Evolutionary conservation across 1,140 invertebrate genomes (phyloP).

Genomic region (Coenobita brevimanus): DNA sequence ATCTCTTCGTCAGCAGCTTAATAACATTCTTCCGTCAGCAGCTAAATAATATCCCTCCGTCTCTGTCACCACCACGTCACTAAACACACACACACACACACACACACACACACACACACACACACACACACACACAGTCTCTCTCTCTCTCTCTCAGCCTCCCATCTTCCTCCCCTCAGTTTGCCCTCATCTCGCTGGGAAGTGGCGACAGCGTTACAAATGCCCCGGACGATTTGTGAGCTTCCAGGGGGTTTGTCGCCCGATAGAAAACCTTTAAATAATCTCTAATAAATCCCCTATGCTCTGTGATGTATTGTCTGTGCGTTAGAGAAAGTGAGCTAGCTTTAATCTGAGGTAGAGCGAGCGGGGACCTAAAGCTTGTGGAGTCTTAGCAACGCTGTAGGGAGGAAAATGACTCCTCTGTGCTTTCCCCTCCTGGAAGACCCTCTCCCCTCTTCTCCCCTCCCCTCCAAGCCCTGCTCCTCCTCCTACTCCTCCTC

Average conservation of each 20-base stretch:
- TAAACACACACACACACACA: too few relatives aligned
- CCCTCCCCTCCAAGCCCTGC: conserved; percentile 10
- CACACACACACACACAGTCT: background rate
- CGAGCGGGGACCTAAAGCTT: too few relatives aligned
- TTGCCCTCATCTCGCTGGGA: conserved; percentile 46
- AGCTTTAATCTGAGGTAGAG: too few relatives aligned
- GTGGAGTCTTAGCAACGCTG: conserved; percentile 41
- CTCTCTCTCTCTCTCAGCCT: background rate
- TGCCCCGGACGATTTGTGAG: background rate
- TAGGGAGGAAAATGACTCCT: conserved; percentile 44
- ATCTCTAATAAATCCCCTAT: background rate
- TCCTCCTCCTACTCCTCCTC: conserved; percentile 38
- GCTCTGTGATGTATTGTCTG: too few relatives aligned
- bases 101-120: too few relatives aligned
- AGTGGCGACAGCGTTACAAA: conserved; percentile 49
- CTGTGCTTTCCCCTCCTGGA: conserved; percentile 25
- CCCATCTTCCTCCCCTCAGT: conserved; percentile 17
- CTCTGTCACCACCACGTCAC: too few relatives aligned
- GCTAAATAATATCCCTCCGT: too few relatives aligned
- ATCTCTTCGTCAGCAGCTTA: too few relatives aligned
- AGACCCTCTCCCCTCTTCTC: background rate
- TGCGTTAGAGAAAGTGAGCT: too few relatives aligned
- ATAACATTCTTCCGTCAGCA: too few relatives aligned
- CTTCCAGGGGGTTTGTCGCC: background rate
- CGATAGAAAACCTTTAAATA: background rate